These are phyloP conservation scores for Glyphotaelius pellucidus DNA, from an alignment of 2,888 invertebrate species.

Conservation along the genomic window DNA sequence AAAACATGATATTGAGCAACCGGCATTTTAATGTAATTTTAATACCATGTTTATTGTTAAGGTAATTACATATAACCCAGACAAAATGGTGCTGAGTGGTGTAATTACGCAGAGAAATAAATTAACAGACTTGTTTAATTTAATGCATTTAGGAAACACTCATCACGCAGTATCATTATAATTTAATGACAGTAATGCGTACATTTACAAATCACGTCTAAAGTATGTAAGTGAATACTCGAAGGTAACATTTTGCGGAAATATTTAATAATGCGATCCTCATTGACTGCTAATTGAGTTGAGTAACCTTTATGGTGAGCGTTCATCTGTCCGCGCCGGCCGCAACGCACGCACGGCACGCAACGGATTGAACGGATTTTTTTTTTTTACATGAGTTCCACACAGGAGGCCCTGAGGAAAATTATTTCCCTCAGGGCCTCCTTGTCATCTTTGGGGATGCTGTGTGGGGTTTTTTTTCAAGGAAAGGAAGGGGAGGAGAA, in stretches of 20 bases:
- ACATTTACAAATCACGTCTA: not conserved
- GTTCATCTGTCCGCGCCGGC: too few species aligned
- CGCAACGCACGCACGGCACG: too few species aligned
- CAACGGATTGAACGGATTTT: too few species aligned
- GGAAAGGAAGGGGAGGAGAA: too few species aligned
- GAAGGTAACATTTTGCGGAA: constrained; percentile 1
- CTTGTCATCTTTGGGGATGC: too few species aligned
- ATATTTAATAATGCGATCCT: not conserved
- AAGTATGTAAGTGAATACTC: not conserved
- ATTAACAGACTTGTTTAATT: not conserved
- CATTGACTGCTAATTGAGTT: constrained; percentile 10
- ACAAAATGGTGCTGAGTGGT: not conserved
- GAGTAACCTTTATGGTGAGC: not conserved
- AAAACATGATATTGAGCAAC: not conserved
- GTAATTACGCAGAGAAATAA: not conserved
- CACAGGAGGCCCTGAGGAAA: too few species aligned
- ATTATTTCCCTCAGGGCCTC: too few species aligned
- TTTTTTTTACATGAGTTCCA: too few species aligned
- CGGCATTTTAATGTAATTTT: not conserved
- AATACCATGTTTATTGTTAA: not conserved
- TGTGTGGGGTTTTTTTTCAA: too few species aligned
- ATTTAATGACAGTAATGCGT: not conserved
- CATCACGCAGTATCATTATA: not conserved
- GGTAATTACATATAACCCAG: not conserved
- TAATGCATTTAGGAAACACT: not conserved